Conservation (phyloP, 2,797 vertebrate species). For the Channa striata region DNA sequence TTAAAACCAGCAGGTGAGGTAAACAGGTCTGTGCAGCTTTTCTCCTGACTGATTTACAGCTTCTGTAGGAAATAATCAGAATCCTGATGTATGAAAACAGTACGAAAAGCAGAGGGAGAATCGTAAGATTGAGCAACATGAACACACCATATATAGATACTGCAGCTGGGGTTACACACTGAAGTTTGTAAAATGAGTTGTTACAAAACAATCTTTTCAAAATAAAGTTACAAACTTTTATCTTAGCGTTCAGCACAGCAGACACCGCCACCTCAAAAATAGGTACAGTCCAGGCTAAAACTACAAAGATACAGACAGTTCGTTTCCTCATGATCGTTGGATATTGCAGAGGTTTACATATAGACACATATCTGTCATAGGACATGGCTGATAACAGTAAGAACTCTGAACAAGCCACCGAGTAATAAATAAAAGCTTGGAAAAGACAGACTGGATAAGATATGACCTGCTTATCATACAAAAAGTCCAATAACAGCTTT, state of each 20-base stretch:
- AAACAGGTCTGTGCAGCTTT: conserved; percentile 1
- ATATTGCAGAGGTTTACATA: conserved; percentile 59
- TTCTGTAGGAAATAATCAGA: not conserved
- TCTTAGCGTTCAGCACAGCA: not conserved
- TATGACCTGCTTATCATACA: conserved; percentile 36
- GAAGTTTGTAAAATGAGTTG: not conserved
- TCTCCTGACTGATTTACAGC: not conserved
- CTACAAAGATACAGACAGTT: conserved; percentile 9
- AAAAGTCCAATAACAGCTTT: conserved; percentile 33
- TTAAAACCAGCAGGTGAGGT: conserved; percentile 24
- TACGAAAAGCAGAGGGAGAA: not conserved
- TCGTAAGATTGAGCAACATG: not conserved
- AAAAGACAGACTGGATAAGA: conserved; percentile 26
- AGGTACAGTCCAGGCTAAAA: conserved; percentile 34
- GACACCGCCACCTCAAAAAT: not conserved
- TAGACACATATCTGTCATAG: conserved; percentile 55
- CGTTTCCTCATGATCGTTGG: conserved; percentile 29
- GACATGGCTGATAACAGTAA: conserved; percentile 53
- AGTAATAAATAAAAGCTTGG: conserved; percentile 20
- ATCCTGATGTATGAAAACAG: not conserved
- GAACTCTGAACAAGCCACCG: conserved; percentile 23
- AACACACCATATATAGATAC: not conserved
- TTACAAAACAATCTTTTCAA: conserved; percentile 16
- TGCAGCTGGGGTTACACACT: not conserved
- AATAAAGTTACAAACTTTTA: not conserved